These are phyloP conservation scores for Chelon auratus DNA, from an alignment of 2,797 vertebrate species.

Conservation along the genomic window DNA sequence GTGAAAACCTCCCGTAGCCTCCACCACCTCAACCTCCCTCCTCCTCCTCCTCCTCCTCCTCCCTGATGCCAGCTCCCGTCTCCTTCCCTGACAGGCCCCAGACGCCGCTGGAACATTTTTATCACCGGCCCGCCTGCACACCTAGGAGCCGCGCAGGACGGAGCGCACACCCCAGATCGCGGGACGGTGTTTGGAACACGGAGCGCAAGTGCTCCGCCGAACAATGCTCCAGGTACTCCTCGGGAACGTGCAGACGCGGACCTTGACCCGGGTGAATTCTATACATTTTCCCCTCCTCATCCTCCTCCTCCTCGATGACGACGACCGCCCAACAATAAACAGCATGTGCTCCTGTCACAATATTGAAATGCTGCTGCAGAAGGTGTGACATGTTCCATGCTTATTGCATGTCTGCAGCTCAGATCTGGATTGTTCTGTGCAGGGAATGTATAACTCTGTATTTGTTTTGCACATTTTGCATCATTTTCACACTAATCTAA, in stretches of 20 bases:
- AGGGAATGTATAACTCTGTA: not conserved
- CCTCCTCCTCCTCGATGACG: not conserved
- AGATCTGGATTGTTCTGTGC: slow-evolving; percentile 14
- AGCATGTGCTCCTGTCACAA: slow-evolving; percentile 38
- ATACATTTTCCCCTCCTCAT: not conserved
- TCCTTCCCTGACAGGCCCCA: slow-evolving; percentile 59
- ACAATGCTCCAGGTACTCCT: slow-evolving; percentile 49
- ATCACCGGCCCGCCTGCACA: slow-evolving; percentile 56
- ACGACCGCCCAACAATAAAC: slow-evolving; percentile 31
- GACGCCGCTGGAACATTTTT: slow-evolving; percentile 63
- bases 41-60: not conserved
- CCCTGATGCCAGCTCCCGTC: not conserved
- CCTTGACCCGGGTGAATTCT: slow-evolving; percentile 49
- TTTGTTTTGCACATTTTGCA: not conserved
- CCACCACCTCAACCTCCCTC: not conserved
- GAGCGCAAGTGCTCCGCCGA: slow-evolving; percentile 3
- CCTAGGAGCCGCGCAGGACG: slow-evolving; percentile 51
- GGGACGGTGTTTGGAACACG: slow-evolving; percentile 6
- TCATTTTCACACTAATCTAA: not conserved
- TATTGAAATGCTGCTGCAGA: slow-evolving; percentile 27
- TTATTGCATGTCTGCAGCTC: slow-evolving; percentile 30
- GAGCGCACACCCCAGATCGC: slow-evolving; percentile 29
- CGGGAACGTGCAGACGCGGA: slow-evolving; percentile 36
- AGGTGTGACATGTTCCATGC: slow-evolving; percentile 34
- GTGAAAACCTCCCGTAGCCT: slow-evolving; percentile 59